Evolutionary conservation across 2,888 invertebrate species (phyloP).

Genomic region (Lithosia quadra): DNA sequence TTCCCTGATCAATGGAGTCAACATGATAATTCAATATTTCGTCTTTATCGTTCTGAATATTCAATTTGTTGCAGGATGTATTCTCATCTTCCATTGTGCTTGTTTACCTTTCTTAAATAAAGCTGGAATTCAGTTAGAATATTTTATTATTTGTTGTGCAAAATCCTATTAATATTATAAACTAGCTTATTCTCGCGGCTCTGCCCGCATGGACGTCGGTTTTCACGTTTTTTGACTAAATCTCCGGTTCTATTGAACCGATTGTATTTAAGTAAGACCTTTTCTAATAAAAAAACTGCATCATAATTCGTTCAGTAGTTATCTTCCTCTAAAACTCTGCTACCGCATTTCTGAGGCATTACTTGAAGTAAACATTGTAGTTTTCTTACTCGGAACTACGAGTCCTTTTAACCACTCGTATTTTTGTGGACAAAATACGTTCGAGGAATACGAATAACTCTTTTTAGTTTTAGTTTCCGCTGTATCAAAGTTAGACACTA

Average conservation of each 20-base stretch:
- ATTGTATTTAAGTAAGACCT: no score
- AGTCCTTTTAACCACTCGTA: background rate
- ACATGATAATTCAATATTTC: constrained; percentile 18
- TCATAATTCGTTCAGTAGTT: no score
- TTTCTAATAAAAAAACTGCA: no score
- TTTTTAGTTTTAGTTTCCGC: background rate
- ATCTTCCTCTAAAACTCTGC: background rate
- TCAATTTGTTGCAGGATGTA: background rate
- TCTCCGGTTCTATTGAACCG: no score
- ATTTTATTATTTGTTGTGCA: background rate
- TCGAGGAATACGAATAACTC: background rate
- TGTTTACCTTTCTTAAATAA: background rate
- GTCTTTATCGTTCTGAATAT: constrained; percentile 8
- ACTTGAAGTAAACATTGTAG: background rate
- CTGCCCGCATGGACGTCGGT: no score
- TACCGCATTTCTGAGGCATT: background rate
- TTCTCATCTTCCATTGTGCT: background rate
- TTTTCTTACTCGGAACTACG: background rate
- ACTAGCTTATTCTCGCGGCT: no score
- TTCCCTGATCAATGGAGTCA: constrained; percentile 10
- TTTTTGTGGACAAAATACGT: background rate
- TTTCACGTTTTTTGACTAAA: no score
- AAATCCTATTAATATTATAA: background rate
- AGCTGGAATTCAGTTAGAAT: background rate
- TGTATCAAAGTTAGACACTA: background rate